Conservation (phyloP, 2,113 vertebrate genomes). For the Heloderma charlesbogerti region DNA sequence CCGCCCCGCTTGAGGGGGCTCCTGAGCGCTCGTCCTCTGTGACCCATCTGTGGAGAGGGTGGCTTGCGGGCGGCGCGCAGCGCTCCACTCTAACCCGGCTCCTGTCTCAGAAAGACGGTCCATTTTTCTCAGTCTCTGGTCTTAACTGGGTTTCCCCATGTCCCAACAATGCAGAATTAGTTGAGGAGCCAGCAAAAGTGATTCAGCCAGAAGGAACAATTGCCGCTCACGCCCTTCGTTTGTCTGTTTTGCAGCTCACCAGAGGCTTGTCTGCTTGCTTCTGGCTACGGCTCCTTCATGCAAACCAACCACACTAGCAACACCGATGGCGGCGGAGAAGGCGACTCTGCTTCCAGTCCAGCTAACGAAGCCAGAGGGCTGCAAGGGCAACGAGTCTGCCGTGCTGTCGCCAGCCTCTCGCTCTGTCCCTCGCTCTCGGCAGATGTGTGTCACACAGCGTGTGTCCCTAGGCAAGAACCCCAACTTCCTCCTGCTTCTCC, state of each 20-base stretch:
- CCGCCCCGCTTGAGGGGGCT: too few species aligned
- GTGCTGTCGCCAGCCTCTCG: too few species aligned
- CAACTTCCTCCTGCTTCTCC: background rate
- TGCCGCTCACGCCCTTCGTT: background rate
- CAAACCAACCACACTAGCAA: too few species aligned
- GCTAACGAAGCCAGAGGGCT: background rate
- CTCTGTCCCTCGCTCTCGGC: too few species aligned
- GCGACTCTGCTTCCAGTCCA: accelerated
- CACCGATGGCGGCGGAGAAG: too few species aligned
- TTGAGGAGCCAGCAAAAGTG: background rate
- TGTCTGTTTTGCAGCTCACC: background rate
- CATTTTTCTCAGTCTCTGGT: background rate
- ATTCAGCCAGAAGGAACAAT: background rate
- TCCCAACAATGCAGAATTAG: background rate
- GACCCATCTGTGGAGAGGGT: too few species aligned
- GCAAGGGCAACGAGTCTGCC: background rate
- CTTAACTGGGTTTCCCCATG: background rate
- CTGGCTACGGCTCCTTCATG: accelerated
- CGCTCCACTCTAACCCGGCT: background rate
- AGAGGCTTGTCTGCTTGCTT: accelerated
- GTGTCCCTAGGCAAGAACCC: background rate
- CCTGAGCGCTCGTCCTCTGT: too few species aligned
- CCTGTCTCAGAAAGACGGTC: background rate
- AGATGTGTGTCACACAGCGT: background rate
- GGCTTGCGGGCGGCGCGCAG: background rate